phyloP scores from a whole-genome alignment of 2,888 invertebrate genomes.

The Melieria picta region DNA sequence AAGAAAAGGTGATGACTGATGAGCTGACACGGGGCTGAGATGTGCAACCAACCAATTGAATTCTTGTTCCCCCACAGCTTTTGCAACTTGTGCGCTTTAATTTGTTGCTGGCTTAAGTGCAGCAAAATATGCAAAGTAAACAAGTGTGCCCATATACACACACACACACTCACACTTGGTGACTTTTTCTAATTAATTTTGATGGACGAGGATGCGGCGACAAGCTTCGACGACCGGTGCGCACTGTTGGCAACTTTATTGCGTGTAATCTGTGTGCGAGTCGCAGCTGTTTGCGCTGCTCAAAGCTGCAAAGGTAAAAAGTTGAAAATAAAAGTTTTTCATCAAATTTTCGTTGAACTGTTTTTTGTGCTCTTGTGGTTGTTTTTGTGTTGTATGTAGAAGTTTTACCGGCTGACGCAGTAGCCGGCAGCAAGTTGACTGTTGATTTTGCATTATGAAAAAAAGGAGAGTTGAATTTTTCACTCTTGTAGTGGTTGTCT shows the following conservation, averaged over 20 bases:
- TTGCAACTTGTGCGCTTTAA: slow-evolving; percentile 7
- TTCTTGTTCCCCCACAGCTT: slow-evolving; percentile 47
- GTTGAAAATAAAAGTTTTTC: slow-evolving; percentile 35
- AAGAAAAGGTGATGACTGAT: slow-evolving; percentile 30
- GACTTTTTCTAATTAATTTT: slow-evolving; percentile 60
- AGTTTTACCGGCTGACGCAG: background rate
- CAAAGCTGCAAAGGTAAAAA: slow-evolving; percentile 37
- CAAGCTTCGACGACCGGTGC: background rate
- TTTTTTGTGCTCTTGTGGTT: slow-evolving; percentile 13
- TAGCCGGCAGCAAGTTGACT: background rate
- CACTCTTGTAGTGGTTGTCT: background rate
- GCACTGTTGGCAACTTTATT: background rate
- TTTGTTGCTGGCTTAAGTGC: slow-evolving; percentile 20
- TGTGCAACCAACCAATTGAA: slow-evolving; percentile 37
- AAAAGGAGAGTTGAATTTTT: slow-evolving; percentile 6
- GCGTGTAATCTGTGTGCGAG: background rate
- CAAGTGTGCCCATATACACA: background rate
- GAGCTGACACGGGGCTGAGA: slow-evolving; percentile 16
- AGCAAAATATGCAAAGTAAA: slow-evolving; percentile 22
- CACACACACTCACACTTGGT: slow-evolving; percentile 22
- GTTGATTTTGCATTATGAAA: background rate
- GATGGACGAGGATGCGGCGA: slow-evolving; percentile 51
- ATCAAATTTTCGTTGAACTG: slow-evolving; percentile 14
- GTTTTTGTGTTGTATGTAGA: slow-evolving; percentile 4
- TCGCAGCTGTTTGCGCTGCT: slow-evolving; percentile 24